Conservation (phyloP, 2,888 invertebrate species). For the Gastrophysa polygoni region DNA sequence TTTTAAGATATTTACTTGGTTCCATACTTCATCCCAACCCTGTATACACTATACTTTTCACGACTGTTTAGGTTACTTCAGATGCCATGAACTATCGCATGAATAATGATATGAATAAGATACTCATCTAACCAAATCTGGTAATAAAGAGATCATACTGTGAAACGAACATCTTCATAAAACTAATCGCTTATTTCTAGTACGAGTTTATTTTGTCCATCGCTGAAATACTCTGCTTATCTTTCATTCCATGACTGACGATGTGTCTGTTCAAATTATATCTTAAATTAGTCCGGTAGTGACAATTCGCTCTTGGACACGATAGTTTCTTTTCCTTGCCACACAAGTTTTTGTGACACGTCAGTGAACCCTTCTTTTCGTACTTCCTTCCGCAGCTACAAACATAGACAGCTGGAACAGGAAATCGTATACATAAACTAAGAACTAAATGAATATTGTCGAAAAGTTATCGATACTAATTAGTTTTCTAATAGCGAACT, state of each 20-base stretch:
- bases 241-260: neutral
- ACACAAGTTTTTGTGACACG: slow-evolving; percentile 26
- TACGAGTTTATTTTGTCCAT: too few species aligned
- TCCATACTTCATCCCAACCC: too few species aligned
- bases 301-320: slow-evolving; percentile 12
- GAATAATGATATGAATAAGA: too few species aligned
- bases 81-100: too few species aligned
- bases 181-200: neutral
- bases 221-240: neutral
- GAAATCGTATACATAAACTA: neutral
- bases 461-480: too few species aligned
- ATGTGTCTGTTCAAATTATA: slow-evolving; percentile 13
- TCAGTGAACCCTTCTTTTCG: slow-evolving; percentile 3
- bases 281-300: neutral
- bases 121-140: too few species aligned
- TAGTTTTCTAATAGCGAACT: too few species aligned
- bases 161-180: neutral
- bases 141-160: too few species aligned
- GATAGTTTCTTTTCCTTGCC: slow-evolving; percentile 50
- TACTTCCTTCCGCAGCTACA: slow-evolving; percentile 8
- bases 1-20: too few species aligned
- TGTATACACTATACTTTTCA: too few species aligned
- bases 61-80: too few species aligned
- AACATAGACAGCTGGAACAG: neutral
- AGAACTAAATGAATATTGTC: too few species aligned